Evolutionary conservation across 53 echinoderm and acorn worm species (phyloP), one percentile per base, ranked within the genome.

Genomic region (Holothuria scabra): DNA sequence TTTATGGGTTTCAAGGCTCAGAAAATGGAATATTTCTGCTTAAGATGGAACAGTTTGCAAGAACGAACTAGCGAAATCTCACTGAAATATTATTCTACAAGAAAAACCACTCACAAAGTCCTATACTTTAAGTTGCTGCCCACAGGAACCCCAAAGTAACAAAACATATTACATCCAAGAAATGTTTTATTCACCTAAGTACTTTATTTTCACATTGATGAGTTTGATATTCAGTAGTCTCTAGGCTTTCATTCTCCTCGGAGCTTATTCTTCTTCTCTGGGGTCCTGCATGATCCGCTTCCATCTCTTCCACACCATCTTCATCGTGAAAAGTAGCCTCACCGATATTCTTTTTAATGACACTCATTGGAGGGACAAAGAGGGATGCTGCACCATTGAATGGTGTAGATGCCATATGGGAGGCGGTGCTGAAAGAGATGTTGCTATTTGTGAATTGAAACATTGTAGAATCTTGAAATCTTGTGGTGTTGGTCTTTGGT

Each of bases 361-460:
- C 88, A 78, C 96, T 96, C 89, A 95, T 89, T 14, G 95, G 95
- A 12, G 95, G 85, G 14, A 87, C 60, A 29, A 85, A 83, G 13
- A 74, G 78, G 49, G 89, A 84, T 18, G 85, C 57, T 38, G 80
- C 58, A 87, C 90, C 90, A 5, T 72, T 35, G 88, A 91, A 96
- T 33, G 96, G 96, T 0, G 96, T 96, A 66, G 96, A 96, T 22
- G 91, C 96, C 96, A 96, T 96, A 58, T 93, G 91, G 81, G 96
- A 90, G 41, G 91, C 91, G 0, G 82, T 89, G 32, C 88, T 88
- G 67, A 96, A 96, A 75, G 93, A 91, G 58, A 56, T 86, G 86
- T 68, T 92, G 33, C 72, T 31, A 38, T 38, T 82, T 56, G 74
- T 85, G 67, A 76, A 8, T 22, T 72, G 72, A 46, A 72, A 72